Percentiles rank a stretch among this genome's conserved stretches.
phyloP scores from a whole-genome alignment of 1,140 invertebrate species.

The Drosophila sechellia region DNA sequence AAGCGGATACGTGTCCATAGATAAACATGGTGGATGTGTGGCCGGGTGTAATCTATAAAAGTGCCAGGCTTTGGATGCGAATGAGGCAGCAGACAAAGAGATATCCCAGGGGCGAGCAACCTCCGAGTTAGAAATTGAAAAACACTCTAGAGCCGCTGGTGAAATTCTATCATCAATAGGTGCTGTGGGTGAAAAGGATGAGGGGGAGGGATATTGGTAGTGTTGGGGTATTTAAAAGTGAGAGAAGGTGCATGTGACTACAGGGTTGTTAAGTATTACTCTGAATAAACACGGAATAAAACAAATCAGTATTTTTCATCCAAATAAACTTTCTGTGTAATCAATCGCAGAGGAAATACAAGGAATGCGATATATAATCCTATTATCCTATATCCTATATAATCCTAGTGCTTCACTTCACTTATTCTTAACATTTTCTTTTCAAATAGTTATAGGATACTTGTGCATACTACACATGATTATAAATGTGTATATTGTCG shows the following conservation, averaged over 20 bases:
- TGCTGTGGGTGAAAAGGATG: constrained; percentile 2
- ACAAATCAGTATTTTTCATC: too few relatives aligned
- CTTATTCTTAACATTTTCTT: too few relatives aligned
- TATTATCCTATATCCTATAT: too few relatives aligned
- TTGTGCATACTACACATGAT: too few relatives aligned
- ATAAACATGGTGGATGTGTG: constrained; percentile 49
- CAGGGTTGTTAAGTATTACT: background rate
- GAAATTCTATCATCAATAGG: constrained; percentile 76
- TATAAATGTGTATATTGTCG: too few relatives aligned
- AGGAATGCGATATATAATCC: too few relatives aligned
- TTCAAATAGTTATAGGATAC: too few relatives aligned
- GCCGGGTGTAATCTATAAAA: constrained; percentile 62
- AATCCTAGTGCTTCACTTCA: too few relatives aligned
- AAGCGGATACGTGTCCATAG: constrained; percentile 53
- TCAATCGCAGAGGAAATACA: too few relatives aligned
- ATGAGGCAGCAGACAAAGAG: constrained; percentile 1
- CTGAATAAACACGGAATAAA: too few relatives aligned
- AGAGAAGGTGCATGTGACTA: background rate
- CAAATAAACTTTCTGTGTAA: too few relatives aligned
- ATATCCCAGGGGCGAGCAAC: constrained; percentile 25
- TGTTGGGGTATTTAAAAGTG: background rate
- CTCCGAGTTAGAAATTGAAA: constrained; percentile 68
- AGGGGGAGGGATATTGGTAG: background rate
- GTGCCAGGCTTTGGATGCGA: constrained; percentile 18
- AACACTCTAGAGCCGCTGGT: constrained; percentile 50